phyloP scores from a whole-genome alignment of 2,888 invertebrate species.

The Cloeon dipterum region DNA sequence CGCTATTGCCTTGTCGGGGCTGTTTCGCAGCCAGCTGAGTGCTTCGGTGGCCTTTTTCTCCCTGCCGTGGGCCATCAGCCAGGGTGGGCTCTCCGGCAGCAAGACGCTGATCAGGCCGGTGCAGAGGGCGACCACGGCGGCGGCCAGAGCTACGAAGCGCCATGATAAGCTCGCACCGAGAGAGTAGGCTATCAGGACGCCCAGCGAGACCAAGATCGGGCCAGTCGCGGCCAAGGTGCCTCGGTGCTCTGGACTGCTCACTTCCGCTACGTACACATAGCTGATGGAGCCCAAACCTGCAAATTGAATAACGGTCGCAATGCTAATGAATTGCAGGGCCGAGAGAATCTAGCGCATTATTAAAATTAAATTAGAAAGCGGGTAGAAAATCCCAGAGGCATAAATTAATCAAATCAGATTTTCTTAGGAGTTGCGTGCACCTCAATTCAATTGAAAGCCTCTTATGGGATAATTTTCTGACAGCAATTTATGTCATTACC shows the following conservation, averaged over 20 bases:
- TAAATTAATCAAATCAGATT: background rate
- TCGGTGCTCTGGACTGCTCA: conserved; percentile 39
- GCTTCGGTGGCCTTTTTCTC: conserved; percentile 33
- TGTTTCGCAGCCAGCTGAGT: conserved; percentile 38
- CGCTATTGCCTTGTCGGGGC: conserved; percentile 32
- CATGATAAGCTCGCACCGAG: conserved; percentile 41
- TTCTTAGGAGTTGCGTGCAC: background rate
- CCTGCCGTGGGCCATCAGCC: conserved; percentile 35
- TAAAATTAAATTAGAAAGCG: background rate
- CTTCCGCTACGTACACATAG: conserved; percentile 43
- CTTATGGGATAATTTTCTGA: no score
- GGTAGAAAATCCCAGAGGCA: conserved; percentile 4
- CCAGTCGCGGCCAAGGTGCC: conserved; percentile 44
- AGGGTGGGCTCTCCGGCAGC: conserved; percentile 44
- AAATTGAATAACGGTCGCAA: conserved; percentile 11
- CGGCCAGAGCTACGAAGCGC: conserved; percentile 28
- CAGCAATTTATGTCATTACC: conserved; percentile 27
- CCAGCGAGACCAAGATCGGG: conserved; percentile 44
- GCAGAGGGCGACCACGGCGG: conserved; percentile 22
- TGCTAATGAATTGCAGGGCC: background rate
- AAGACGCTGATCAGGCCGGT: conserved; percentile 31
- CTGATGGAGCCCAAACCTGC: conserved; percentile 43
- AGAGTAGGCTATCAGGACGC: conserved; percentile 43
- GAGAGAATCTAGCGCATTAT: background rate
- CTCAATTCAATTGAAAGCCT: conserved; percentile 1